phyloP scores from a whole-genome alignment of 1,140 invertebrate species.

The Sycophila sp. region DNA sequence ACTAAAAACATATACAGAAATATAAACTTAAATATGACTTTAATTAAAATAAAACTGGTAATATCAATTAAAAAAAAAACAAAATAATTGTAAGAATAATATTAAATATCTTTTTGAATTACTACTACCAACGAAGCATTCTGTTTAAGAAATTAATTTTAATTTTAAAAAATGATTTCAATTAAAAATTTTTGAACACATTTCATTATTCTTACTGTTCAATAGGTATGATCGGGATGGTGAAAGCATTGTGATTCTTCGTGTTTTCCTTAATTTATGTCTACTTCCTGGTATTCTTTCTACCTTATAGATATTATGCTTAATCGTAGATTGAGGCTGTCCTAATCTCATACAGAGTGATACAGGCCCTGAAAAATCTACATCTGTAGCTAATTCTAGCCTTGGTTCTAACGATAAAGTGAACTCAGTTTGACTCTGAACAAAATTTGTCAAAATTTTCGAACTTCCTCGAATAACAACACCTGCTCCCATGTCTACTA shows the following conservation, averaged over 20 bases:
- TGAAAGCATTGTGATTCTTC: slow-evolving; percentile 52
- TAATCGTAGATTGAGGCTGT: slow-evolving; percentile 75
- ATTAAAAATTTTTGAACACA: slow-evolving; percentile 71
- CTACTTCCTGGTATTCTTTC: slow-evolving; percentile 77
- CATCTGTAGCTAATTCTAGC: slow-evolving; percentile 79
- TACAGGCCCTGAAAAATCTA: slow-evolving; percentile 82
- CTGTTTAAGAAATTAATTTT: background rate
- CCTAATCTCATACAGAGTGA: slow-evolving; percentile 84
- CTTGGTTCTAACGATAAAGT: slow-evolving; percentile 76
- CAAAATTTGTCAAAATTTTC: slow-evolving; percentile 75
- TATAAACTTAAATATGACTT: background rate
- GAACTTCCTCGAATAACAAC: slow-evolving; percentile 75
- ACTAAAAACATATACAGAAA: background rate
- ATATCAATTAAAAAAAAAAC: background rate
- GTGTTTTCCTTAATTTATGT: slow-evolving; percentile 70
- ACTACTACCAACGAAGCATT: no score
- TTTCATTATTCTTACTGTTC: slow-evolving; percentile 83
- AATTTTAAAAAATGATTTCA: slow-evolving; percentile 41
- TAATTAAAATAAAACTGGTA: slow-evolving; percentile 1
- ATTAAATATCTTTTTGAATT: no score
- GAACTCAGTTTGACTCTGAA: slow-evolving; percentile 77
- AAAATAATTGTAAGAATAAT: background rate
- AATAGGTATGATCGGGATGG: slow-evolving; percentile 79
- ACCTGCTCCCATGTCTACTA: slow-evolving; percentile 81
- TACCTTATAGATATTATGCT: slow-evolving; percentile 74